phyloP scores from a whole-genome alignment of 2,797 vertebrate genomes.

The Danio jaintianensis region DNA sequence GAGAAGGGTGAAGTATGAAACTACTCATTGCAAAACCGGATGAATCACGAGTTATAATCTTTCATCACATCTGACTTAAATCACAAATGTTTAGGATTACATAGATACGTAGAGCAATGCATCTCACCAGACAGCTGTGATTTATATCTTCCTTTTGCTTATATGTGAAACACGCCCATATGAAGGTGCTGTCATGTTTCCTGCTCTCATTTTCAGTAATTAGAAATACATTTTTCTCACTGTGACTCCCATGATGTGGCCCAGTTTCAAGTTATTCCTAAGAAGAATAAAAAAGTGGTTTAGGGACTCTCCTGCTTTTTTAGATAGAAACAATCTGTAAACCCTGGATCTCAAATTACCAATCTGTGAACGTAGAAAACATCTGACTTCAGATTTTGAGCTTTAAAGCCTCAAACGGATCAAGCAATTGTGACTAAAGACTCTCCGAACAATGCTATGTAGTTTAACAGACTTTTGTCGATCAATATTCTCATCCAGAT shows the following conservation, averaged over 20 bases:
- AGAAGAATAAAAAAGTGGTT: neutral
- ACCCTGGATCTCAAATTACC: neutral
- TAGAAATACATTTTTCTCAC: constrained; percentile 36
- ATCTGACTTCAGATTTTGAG: neutral
- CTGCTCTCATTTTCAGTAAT: neutral
- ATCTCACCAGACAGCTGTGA: neutral
- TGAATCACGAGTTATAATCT: neutral
- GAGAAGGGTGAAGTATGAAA: neutral
- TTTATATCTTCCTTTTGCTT: neutral
- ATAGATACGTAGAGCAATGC: neutral
- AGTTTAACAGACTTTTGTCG: neutral
- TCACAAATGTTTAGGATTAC: neutral
- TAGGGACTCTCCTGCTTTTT: neutral
- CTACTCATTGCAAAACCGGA: neutral
- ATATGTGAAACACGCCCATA: neutral
- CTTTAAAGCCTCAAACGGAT: neutral
- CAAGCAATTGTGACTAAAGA: neutral
- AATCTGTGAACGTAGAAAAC: neutral
- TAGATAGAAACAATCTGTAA: neutral
- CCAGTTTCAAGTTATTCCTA: constrained; percentile 25
- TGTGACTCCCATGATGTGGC: neutral
- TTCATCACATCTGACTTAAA: neutral
- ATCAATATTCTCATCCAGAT: constrained; percentile 6
- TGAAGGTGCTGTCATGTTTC: neutral
- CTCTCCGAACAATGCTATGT: neutral